A percentile compares a stretch with the other conserved stretches of the same genome.
phyloP scores from a whole-genome alignment of 2,888 invertebrate species.

The Drosophila quinaria region DNA sequence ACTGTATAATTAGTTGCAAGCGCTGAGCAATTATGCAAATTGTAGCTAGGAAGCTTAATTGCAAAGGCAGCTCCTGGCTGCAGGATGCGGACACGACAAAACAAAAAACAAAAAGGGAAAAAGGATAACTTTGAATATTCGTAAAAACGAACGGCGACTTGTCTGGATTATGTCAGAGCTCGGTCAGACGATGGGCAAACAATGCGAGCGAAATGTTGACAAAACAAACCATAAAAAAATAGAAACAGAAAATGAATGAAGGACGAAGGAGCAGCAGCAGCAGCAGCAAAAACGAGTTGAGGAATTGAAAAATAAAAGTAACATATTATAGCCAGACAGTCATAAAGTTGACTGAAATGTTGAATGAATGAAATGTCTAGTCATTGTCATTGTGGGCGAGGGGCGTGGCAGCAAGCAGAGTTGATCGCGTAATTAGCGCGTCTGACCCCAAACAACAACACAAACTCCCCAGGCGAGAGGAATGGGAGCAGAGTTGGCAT shows the following conservation, averaged over 20 bases:
- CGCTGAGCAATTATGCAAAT: conserved; percentile 39
- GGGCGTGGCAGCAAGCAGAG: conserved; percentile 18
- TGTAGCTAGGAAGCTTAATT: conserved; percentile 49
- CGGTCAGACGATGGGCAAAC: conserved; percentile 38
- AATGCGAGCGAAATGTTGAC: conserved; percentile 38
- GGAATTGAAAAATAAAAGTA: conserved; percentile 84
- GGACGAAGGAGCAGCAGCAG: background rate
- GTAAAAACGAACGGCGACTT: conserved; percentile 28
- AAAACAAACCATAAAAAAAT: conserved; percentile 49
- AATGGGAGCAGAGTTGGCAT: conserved; percentile 12
- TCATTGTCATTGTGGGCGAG: conserved; percentile 36
- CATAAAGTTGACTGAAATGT: conserved; percentile 76
- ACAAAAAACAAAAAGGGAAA: background rate
- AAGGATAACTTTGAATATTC: conserved; percentile 17
- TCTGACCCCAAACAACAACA: conserved; percentile 60
- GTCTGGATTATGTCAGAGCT: conserved; percentile 42
- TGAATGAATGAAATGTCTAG: conserved; percentile 70
- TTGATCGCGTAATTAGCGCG: conserved; percentile 79
- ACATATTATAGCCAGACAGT: conserved; percentile 40
- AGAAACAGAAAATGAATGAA: background rate
- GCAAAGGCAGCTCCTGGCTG: conserved; percentile 25
- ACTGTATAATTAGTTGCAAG: conserved; percentile 14
- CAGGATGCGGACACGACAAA: conserved; percentile 21
- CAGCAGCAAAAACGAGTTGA: conserved; percentile 50
- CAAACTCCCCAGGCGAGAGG: conserved; percentile 1